phyloP scores from a whole-genome alignment of 1,140 invertebrate species.

The Hylyphantes graminicola region DNA sequence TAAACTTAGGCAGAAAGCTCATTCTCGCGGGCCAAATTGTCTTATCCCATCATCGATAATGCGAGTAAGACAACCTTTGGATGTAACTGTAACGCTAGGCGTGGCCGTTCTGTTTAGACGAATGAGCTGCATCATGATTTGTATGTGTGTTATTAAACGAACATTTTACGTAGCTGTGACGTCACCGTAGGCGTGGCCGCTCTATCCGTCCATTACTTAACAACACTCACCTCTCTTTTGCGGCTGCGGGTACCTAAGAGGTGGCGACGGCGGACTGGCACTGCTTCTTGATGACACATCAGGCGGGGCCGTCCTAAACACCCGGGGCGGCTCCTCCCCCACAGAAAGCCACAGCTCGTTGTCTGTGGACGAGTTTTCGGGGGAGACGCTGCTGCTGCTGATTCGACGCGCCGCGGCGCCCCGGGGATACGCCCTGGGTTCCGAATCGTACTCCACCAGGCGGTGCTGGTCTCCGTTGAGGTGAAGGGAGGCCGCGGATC shows the following conservation, averaged over 20 bases:
- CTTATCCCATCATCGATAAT: too few relatives aligned
- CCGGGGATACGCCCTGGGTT: conserved; percentile 43
- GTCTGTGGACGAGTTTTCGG: conserved; percentile 56
- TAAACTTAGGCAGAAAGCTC: too few relatives aligned
- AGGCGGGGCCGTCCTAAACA: conserved; percentile 18
- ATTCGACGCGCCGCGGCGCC: conserved; percentile 33
- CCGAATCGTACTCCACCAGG: conserved; percentile 49
- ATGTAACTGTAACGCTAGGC: too few relatives aligned
- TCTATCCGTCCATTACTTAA: too few relatives aligned
- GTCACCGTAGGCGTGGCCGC: too few relatives aligned
- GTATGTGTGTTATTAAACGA: too few relatives aligned
- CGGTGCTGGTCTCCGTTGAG: conserved; percentile 21
- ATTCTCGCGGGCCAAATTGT: too few relatives aligned
- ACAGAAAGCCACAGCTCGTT: conserved; percentile 57
- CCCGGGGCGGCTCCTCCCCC: conserved; percentile 10
- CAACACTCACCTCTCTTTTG: conserved; percentile 41
- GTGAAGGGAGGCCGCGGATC: neutral
- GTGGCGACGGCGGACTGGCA: conserved; percentile 35
- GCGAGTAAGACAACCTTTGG: too few relatives aligned
- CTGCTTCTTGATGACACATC: conserved; percentile 42
- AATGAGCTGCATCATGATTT: too few relatives aligned
- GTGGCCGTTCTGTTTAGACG: too few relatives aligned
- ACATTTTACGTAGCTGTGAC: too few relatives aligned
- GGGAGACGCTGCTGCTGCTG: conserved; percentile 51
- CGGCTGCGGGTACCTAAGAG: neutral